Evolutionary conservation across 1,140 invertebrate species (phyloP), one percentile per base, ranked within the genome.

Genomic region (Tetramorium alpestre): DNA sequence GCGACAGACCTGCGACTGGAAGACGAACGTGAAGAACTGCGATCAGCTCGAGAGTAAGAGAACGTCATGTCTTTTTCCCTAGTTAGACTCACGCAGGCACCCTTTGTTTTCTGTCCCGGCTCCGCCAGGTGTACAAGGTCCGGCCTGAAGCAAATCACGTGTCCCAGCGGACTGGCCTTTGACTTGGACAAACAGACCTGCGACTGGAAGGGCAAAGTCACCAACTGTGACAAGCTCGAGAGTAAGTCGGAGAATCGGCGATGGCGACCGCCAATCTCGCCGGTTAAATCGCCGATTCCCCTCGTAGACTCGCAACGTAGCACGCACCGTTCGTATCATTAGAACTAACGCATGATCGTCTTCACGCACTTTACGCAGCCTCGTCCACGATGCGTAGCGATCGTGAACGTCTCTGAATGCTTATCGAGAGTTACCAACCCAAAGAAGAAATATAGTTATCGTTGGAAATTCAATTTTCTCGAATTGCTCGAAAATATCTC

Each of bases 141-240:
- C 96, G 98, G 98, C 97, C 97, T 98, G 96, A 98, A 98, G 97
- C 97, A 98, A 97, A 98, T 99, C 96, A 98, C 97, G 96, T 99
- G 98, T 96, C 98, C 98, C 94, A 98, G 98, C 95, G 98, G 98
- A 96, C 97, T 99, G 96, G 97, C 98, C 96, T 99, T 99, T 97
- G 98, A 99, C 97, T 97, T 99, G 96, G 97, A 98, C 96, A 98
- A 98, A 97, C 98, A 99, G 96, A 99, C 98, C 96, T 99, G 98
- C 96, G 98, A 99, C 96, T 99, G 98, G 98, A 99, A 98, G 97
- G 98, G 97, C 96, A 98, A 99, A 97, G 98, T 99, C 96, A 98
- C 96, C 96, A 98, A 98, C 97, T 99, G 98, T 97, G 98, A 98
- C 96, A 98, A 97, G 96, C 97, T 98, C 95, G 98, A 98, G 97